Evolutionary conservation across 2,113 vertebrate genomes (phyloP), one percentile per base, ranked within the genome.

Genomic region (Cephalopterus ornatus): DNA sequence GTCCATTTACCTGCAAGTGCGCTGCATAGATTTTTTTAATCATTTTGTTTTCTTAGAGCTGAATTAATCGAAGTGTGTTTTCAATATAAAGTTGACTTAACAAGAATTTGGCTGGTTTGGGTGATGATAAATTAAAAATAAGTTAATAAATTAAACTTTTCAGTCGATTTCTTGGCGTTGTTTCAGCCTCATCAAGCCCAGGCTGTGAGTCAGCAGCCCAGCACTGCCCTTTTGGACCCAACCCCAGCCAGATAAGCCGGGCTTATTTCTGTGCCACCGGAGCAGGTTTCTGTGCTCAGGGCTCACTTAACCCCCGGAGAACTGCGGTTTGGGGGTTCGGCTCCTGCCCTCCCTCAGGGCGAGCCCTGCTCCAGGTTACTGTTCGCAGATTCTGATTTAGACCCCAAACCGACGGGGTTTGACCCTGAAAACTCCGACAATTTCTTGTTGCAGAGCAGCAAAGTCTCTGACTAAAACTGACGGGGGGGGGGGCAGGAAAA

Each of bases 301-400:
- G 56, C 55, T 53, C 50, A 3, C 23, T 71, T 12, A 66, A 58
- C 46, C 52, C 87, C 49, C 20, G 4, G 9, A 28, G 37, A 65
- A 12, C 65, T 1, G 0, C 28, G 16, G 2, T 17, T 44, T 12
- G 58, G 27, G 26, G 47, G 5, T 21, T 26, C 30, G 14, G 11
- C 27, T 39, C 33, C 50, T 46, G 50, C 21, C 33, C 27, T 24
- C 12, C 13, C 28, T 23, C 32, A 37, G 28, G 15, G 16, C 3
- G 41, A 68, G 78, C 42, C 73, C 49, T 18, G 46, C 79, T 72
- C n/a, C 58, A 11, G 3, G 9, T 14, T 11, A 1, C 0, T 21
- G 18, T 11, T 53, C 11, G 41, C 44, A 55, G 8, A 35, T 22
- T 53, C 28, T 37, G 41, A 35, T 14, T 47, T 3, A 27, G 33